These are phyloP conservation scores for Meriones unguiculatus DNA, from an alignment of 2,113 vertebrate species.

Conservation along the genomic window DNA sequence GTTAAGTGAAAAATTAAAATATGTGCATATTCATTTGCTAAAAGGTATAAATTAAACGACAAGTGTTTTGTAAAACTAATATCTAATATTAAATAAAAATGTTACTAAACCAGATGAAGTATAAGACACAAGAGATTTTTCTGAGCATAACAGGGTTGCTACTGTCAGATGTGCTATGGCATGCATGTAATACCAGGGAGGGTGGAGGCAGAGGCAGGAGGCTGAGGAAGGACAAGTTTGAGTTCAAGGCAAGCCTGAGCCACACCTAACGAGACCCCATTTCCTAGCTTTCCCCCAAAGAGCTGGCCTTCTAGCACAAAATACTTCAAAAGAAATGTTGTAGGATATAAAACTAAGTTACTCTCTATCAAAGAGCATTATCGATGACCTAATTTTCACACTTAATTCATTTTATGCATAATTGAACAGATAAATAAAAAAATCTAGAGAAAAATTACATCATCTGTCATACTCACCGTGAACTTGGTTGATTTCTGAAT, in stretches of 20 bases:
- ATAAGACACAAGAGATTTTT: slow-evolving; percentile 8
- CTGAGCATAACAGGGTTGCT: not conserved
- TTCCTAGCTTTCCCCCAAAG: not conserved
- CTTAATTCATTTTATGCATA: slow-evolving; percentile 5
- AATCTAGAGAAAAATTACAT: slow-evolving; percentile 56
- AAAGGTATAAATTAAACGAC: slow-evolving; percentile 29
- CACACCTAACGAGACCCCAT: not conserved
- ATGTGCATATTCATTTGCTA: slow-evolving; percentile 13
- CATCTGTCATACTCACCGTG: slow-evolving; percentile 92
- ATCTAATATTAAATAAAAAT: not conserved
- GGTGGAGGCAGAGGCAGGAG: not conserved
- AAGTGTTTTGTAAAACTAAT: not conserved
- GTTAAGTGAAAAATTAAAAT: slow-evolving; percentile 22
- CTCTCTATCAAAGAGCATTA: slow-evolving; percentile 22
- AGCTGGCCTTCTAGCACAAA: not conserved
- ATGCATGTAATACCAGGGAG: not conserved
- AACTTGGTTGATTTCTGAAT: slow-evolving; percentile 99
- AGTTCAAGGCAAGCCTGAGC: too few relatives aligned
- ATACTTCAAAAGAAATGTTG: slow-evolving; percentile 37
- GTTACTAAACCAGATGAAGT: not conserved
- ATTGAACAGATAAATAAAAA: slow-evolving; percentile 49
- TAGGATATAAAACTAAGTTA: slow-evolving; percentile 34
- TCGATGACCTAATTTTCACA: slow-evolving; percentile 3
- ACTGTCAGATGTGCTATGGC: not conserved
- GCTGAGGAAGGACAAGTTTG: not conserved